Percentiles rank a stretch among this genome's conserved stretches.
phyloP scores from a whole-genome alignment of 1,140 invertebrate genomes.

The Tribolium castaneum region DNA sequence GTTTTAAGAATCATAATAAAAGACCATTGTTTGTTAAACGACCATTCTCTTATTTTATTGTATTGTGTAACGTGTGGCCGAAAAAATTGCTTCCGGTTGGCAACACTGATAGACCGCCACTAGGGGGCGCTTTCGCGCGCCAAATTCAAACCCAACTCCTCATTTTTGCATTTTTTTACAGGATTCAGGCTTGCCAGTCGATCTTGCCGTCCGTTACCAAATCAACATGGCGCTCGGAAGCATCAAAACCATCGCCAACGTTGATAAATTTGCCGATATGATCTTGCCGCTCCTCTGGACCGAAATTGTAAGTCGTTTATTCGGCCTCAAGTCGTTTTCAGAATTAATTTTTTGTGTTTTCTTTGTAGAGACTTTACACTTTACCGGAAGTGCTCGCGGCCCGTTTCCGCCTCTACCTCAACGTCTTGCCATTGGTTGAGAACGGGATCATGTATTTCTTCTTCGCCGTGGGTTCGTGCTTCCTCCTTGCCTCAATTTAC shows the following conservation, averaged over 20 bases:
- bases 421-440: slow-evolving; percentile 73
- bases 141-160: no score
- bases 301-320: slow-evolving; percentile 79
- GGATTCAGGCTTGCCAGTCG: slow-evolving; percentile 79
- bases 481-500: slow-evolving; percentile 65
- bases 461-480: slow-evolving; percentile 68
- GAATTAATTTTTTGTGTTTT: slow-evolving; percentile 42
- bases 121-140: no score
- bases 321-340: neutral
- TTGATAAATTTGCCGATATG: slow-evolving; percentile 73
- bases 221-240: slow-evolving; percentile 85
- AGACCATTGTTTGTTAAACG: neutral
- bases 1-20: no score
- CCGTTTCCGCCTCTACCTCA: slow-evolving; percentile 79
- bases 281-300: slow-evolving; percentile 83
- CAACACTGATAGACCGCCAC: no score
- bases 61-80: neutral
- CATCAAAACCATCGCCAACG: slow-evolving; percentile 71
- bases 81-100: neutral
- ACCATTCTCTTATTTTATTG: neutral
- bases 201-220: slow-evolving; percentile 80
- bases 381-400: slow-evolving; percentile 71
- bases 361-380: slow-evolving; percentile 78
- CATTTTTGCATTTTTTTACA: slow-evolving; percentile 54
- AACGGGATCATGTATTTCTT: slow-evolving; percentile 69